Evolutionary conservation across 2,888 invertebrate species (phyloP), one percentile per base, ranked within the genome.

Genomic region (Perithous albicinctus): DNA sequence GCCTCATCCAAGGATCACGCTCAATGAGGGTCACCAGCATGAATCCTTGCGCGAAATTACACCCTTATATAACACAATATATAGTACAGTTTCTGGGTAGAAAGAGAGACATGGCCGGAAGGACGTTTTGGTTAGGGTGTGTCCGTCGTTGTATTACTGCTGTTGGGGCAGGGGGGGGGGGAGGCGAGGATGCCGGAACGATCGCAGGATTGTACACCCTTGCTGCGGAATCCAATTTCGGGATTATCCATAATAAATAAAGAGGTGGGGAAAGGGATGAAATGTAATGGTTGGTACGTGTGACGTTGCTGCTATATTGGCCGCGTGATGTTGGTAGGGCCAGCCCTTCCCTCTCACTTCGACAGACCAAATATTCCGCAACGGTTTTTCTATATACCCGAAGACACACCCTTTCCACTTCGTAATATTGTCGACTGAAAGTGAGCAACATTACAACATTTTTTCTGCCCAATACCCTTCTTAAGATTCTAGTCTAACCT

Each of bases 221-320:
- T 63, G 38, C 64, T 56, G 59, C 70, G 83, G 81, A 85, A 88
- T 85, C 85, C 88, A 86, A 87, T 89, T 87, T 82, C 76, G 63
- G 84, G 84, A 87, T 89, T 87, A 86, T 89, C 85, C 83, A 85
- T 86, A 88, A 88, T 85, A 87, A 88, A 88, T 86, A 85, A 88
- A 82, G 77, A 74, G 74, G 64, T 61, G 61, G 73, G n/a, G 29
- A 54, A 70, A 70, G 70, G 82, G 80, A 61, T 54, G 43, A 54
- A 81, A 69, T 51, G 82, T 85, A 82, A 84, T 80, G 84, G 85
- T 61, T 23, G 72, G 61, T 84, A 84, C 82, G 78, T 81, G 78
- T 26, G 76, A 41, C 41, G 46, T 6, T 54, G 51, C 18, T 10
- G 46, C 63, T 64, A 63, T 56, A 29, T 48, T 70, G 38, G 51